phyloP scores from a whole-genome alignment of 1,140 invertebrate species.

The Lucilia sericata region DNA sequence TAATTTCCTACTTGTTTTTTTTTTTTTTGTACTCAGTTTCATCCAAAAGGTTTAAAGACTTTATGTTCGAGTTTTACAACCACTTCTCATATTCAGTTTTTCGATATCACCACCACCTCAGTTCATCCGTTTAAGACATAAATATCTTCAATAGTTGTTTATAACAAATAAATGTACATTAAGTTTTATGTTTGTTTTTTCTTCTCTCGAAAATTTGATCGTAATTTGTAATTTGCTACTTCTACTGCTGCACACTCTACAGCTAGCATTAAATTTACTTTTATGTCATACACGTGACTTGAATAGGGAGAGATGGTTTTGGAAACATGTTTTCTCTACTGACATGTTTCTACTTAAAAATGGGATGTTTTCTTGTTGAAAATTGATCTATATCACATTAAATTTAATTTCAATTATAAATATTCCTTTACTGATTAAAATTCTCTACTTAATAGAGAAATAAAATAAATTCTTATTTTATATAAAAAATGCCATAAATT shows the following conservation, averaged over 20 bases:
- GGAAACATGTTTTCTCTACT: too few species aligned
- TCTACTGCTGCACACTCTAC: neutral
- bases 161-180: neutral
- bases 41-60: conserved; percentile 16
- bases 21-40: neutral
- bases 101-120: conserved; percentile 1
- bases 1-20: neutral
- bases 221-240: conserved; percentile 19
- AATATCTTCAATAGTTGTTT: neutral
- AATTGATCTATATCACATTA: too few species aligned
- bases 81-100: neutral
- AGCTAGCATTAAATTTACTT: too few species aligned
- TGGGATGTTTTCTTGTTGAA: too few species aligned
- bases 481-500: too few species aligned
- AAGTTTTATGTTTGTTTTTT: neutral
- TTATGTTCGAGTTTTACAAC: conserved; percentile 9
- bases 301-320: too few species aligned
- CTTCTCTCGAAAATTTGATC: neutral
- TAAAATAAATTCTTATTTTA: too few species aligned
- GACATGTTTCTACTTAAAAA: too few species aligned
- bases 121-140: conserved; percentile 2
- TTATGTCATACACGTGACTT: too few species aligned
- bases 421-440: too few species aligned
- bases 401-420: too few species aligned
- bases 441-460: too few species aligned